phyloP scores from a whole-genome alignment of 1,140 invertebrate species.

The Euwallacea similis region DNA sequence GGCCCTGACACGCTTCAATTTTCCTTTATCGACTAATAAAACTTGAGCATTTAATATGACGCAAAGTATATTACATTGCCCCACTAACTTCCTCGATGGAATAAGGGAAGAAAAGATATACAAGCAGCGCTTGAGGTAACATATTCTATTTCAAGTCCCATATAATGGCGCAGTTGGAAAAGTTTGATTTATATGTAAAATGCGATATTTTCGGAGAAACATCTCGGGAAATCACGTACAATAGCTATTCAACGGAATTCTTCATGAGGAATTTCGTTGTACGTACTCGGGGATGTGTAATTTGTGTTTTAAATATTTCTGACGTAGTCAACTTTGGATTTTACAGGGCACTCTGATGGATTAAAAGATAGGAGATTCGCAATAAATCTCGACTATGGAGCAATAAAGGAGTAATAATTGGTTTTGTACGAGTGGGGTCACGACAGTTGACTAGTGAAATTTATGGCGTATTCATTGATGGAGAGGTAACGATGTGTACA shows the following conservation, averaged over 20 bases:
- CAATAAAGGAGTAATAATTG: no score
- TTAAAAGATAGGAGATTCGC: not conserved
- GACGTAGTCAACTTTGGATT: not conserved
- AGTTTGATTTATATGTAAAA: slow-evolving; percentile 14
- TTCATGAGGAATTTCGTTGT: slow-evolving; percentile 3
- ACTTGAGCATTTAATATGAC: not conserved
- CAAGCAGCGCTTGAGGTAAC: slow-evolving; percentile 1
- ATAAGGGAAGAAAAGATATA: slow-evolving; percentile 3
- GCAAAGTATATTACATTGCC: slow-evolving; percentile 4
- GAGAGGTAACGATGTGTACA: no score
- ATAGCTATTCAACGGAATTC: slow-evolving; percentile 9
- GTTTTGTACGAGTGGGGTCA: no score
- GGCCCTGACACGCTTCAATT: no score
- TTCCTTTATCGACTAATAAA: no score
- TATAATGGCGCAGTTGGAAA: slow-evolving; percentile 1
- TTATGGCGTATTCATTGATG: no score
- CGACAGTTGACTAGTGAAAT: no score
- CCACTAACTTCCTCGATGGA: not conserved
- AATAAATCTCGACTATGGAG: not conserved
- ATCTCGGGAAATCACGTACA: slow-evolving; percentile 5
- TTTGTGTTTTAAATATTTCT: slow-evolving; percentile 1
- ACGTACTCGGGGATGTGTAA: not conserved
- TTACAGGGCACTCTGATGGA: not conserved
- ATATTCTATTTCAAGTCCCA: slow-evolving; percentile 5
- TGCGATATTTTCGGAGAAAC: slow-evolving; percentile 8